These are phyloP conservation scores for Deilephila elpenor DNA, from an alignment of 2,888 invertebrate species.

Conservation along the genomic window DNA sequence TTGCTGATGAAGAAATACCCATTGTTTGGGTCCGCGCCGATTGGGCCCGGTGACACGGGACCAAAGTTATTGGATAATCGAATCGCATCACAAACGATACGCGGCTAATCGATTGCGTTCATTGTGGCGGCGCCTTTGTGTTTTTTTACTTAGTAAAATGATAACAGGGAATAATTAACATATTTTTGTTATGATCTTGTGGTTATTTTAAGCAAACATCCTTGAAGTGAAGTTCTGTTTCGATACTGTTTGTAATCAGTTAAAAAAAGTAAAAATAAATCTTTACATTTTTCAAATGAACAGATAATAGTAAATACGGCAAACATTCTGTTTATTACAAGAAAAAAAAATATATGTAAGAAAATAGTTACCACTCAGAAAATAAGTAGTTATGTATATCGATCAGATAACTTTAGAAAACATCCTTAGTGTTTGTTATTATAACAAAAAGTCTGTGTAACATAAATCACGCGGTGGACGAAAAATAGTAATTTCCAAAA, in stretches of 20 bases:
- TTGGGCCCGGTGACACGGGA: conserved; percentile 77
- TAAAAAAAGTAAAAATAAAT: no score
- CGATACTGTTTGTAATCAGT: no score
- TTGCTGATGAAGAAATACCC: conserved; percentile 79
- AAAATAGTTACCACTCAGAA: no score
- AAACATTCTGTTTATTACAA: no score
- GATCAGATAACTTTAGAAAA: no score
- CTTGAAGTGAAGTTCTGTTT: no score
- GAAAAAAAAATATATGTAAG: no score
- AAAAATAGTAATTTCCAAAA: conserved; percentile 55
- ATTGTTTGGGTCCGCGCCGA: conserved; percentile 71
- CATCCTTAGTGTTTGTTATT: no score
- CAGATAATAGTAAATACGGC: no score
- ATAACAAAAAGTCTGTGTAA: background rate
- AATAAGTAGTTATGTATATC: no score
- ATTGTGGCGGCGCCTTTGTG: conserved; percentile 76
- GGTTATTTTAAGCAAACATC: background rate
- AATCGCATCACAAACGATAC: conserved; percentile 75
- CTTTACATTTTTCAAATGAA: no score
- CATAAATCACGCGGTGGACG: conserved; percentile 42
- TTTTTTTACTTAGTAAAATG: conserved; percentile 47
- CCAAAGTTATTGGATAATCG: conserved; percentile 72
- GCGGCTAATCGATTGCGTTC: conserved; percentile 75
- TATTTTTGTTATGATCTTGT: background rate
- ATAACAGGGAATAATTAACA: conserved; percentile 29